These are phyloP conservation scores for Saccopteryx bilineata DNA, from an alignment of 2,113 vertebrate species.

Conservation along the genomic window DNA sequence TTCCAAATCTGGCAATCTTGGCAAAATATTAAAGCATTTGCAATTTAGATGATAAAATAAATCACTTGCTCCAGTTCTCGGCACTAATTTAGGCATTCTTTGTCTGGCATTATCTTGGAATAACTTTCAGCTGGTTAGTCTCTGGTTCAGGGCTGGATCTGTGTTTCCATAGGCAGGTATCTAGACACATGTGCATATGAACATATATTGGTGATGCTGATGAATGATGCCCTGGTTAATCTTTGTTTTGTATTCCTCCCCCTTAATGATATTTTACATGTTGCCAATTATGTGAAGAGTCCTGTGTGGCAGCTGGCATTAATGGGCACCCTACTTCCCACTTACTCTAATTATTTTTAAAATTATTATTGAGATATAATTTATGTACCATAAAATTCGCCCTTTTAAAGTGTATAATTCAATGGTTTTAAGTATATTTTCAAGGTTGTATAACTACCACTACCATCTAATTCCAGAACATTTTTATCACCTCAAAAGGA, in stretches of 20 bases:
- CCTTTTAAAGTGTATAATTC: neutral
- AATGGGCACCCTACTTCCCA: neutral
- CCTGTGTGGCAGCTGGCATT: neutral
- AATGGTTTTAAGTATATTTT: neutral
- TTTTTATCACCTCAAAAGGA: neutral
- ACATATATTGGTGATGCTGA: too few species aligned
- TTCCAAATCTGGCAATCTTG: neutral
- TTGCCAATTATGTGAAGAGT: neutral
- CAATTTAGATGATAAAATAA: neutral
- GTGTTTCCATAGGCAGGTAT: neutral
- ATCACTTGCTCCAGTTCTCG: neutral
- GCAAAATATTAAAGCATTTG: neutral
- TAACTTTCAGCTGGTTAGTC: neutral
- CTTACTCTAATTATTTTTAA: neutral
- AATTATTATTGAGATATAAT: neutral
- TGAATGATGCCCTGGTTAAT: neutral
- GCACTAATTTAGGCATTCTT: neutral
- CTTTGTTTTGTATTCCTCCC: neutral
- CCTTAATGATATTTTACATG: neutral
- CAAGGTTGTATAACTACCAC: neutral
- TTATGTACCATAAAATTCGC: too few species aligned
- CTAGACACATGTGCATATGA: rapidly evolving
- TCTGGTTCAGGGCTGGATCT: neutral
- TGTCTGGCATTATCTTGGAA: neutral
- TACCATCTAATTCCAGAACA: neutral